Percentiles rank a stretch among this genome's conserved stretches.
These are phyloP conservation scores for Ylistrum balloti DNA, from an alignment of 1,140 invertebrate species.

Conservation along the genomic window DNA sequence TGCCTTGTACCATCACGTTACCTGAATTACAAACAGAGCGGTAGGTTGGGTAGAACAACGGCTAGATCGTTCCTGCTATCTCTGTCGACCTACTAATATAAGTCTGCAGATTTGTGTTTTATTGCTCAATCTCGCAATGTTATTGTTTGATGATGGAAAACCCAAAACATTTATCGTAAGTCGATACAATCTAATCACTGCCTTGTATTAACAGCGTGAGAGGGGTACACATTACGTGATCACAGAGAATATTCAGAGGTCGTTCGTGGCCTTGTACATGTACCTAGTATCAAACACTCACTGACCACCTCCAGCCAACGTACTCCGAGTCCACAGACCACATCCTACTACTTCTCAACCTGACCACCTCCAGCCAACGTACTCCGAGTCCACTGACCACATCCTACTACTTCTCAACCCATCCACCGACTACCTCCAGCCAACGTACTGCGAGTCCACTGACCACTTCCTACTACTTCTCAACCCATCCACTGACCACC, in stretches of 20 bases:
- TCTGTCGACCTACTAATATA: not conserved
- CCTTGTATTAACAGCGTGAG: not conserved
- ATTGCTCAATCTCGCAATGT: slow-evolving; percentile 16
- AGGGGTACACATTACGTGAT: not conserved
- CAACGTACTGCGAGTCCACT: no score
- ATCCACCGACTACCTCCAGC: no score
- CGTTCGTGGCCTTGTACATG: no score
- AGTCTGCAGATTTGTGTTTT: not conserved
- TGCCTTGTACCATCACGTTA: not conserved
- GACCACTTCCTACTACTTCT: no score
- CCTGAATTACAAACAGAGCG: not conserved
- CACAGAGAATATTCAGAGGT: not conserved
- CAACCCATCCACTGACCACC: no score
- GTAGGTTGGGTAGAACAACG: not conserved
- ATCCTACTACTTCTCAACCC: no score
- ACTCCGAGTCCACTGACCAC: no score
- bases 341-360: no score
- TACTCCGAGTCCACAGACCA: no score
- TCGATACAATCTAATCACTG: not conserved
- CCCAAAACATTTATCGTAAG: slow-evolving; percentile 9
- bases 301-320: no score
- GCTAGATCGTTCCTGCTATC: not conserved
- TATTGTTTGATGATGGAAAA: slow-evolving; percentile 16
- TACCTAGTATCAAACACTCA: no score
- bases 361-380: no score